Evolutionary conservation across 2,888 invertebrate genomes (phyloP), one percentile per base, ranked within the genome.

Genomic region (Aquatica leii): DNA sequence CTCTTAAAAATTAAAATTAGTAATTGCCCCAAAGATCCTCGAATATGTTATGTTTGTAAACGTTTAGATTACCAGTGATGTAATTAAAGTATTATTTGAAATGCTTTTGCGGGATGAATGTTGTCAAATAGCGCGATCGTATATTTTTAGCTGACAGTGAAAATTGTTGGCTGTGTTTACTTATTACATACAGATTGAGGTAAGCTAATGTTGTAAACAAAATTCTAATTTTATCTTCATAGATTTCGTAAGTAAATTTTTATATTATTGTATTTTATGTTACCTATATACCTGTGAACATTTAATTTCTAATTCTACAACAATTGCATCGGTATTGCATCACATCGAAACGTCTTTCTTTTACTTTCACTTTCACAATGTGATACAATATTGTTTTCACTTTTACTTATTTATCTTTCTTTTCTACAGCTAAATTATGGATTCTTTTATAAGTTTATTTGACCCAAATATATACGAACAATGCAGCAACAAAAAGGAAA

Each of bases 401-500:
- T 18, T 15, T 20, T 40, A 52, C 15, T 37, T 37, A 34, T 34
- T 37, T 11, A 20, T 35, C 20, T 40, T 9, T 12, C 18, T 24
- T 53, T 53, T 52, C 12, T 20, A 20, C 1, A 14, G 31, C 24
- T 9, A 9, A 35, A 18, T 14, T n/a, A 55, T 56, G 55, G 55
- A 56, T 14, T 48, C 46, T 1, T 43, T 56, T 11, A 15, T 24
- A 35, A 46, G 34, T 56, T 56, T 56, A 34, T 46, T 46, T 20
- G 18, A 46, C 9, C 46, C 46, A 18, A 46, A 11, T 20, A 59
- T 72, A 49, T 78, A 76, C 79, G 86, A 82, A 66, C 85, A 86
- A 49, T 82, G 82, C n/a, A 82, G 82, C 55, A 84, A 85, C 67
- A 85, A 83, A 52, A 79, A 79, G 82, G 8, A 78, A 79, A n/a